Conservation (phyloP, 2,113 vertebrate genomes). For the Dicrurus megarhynchus region DNA sequence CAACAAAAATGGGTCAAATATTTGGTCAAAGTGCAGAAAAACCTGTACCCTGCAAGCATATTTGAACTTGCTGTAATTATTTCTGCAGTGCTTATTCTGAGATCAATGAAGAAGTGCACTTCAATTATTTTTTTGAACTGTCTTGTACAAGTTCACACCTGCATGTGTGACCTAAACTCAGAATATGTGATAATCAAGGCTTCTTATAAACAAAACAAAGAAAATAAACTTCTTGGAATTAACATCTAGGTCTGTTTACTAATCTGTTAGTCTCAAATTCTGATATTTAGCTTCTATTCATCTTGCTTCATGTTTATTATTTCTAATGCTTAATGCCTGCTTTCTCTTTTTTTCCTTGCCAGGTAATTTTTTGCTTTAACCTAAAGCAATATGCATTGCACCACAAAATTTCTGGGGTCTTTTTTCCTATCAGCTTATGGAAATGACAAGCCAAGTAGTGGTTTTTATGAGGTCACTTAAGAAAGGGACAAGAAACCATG, state of each 20-base stretch:
- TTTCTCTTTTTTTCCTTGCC: constrained; percentile 35
- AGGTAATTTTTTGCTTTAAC: constrained; percentile 29
- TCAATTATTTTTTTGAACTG: constrained; percentile 9
- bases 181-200: background rate
- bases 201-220: constrained; percentile 19
- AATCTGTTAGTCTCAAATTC: constrained; percentile 4
- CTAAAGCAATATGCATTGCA: background rate
- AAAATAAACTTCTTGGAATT: constrained; percentile 27
- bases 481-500: background rate
- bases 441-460: background rate
- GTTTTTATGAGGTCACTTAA: background rate
- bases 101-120: background rate
- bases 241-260: constrained; percentile 45
- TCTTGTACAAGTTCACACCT: constrained; percentile 17
- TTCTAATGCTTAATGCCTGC: background rate
- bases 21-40: background rate
- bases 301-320: constrained; percentile 27
- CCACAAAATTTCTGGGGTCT: background rate
- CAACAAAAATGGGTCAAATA: background rate
- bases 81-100: background rate
- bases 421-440: background rate
- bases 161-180: background rate
- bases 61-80: background rate
- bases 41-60: background rate
- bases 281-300: constrained; percentile 10